Evolutionary conservation across 2,888 invertebrate genomes (phyloP).

Genomic region (Caenorhabditis plicata): DNA sequence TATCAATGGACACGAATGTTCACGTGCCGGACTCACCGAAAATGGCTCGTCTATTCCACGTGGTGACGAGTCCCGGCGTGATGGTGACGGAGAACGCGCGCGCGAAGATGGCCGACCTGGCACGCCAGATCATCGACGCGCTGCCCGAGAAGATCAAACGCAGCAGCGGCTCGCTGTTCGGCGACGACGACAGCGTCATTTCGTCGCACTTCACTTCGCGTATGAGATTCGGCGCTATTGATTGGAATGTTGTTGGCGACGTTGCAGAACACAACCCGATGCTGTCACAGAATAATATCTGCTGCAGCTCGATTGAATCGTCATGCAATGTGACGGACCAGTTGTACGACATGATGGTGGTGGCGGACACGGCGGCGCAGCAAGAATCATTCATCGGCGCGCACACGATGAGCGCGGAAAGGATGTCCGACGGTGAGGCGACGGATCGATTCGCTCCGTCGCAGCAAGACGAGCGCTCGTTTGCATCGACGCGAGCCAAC

Average conservation of each 20-base stretch:
- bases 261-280: constrained; percentile 4
- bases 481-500: constrained; percentile 27
- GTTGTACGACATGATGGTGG: constrained; percentile 8
- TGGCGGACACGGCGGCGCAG: neutral
- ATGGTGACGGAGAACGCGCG: constrained; percentile 45
- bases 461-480: constrained; percentile 26
- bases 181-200: constrained; percentile 7
- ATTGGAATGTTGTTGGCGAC: neutral
- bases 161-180: constrained; percentile 8
- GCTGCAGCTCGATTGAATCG: neutral
- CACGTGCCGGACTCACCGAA: constrained; percentile 55
- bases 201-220: neutral
- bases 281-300: neutral
- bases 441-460: constrained; percentile 7
- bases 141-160: constrained; percentile 93
- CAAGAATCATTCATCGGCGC: neutral
- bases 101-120: constrained; percentile 74
- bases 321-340: neutral
- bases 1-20: constrained; percentile 54
- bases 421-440: neutral
- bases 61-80: constrained; percentile 51
- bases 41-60: constrained; percentile 50
- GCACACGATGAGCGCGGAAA: neutral
- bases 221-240: neutral
- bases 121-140: constrained; percentile 96